Evolutionary conservation across 35 echinoderm and acorn worm genomes (phyloP), one percentile per base, ranked within the genome.

Genomic region (Patiria miniata): DNA sequence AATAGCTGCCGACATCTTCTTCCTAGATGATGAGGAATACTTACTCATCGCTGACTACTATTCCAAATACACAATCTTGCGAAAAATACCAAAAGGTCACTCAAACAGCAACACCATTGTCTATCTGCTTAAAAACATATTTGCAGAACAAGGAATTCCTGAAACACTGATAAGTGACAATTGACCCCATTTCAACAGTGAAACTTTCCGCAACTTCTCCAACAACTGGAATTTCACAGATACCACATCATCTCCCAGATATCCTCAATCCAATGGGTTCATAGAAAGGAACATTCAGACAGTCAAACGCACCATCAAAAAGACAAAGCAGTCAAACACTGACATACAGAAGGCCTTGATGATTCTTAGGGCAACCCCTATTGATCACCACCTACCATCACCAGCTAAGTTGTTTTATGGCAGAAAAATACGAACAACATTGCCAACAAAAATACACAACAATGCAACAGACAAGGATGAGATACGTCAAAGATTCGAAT

Each of bases 221-320:
- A 12, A 12, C 42, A 47, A 47, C 42, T 47, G 42, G 42, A 47
- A 47, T 47, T 47, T 47, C 42, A 47, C 4, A 47, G 12, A 42
- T 21, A 29, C 56, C 16, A 86, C 83, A 1, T 83, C 91, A 23
- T 68, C 77, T 19, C 86, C 85, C 29, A 38, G 65, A 19, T 93
- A 88, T 79, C 91, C 86, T 15, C 40, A 82, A 15, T 93, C 91
- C 0, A 93, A 93, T 76, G 91, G 81, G 19, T 93, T 84, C 65
- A 89, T 89, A 57, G 81, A 93, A 42, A 37, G 86, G 8, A 61
- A 80, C n/a, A 51, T 93, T 2, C 61, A 87, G 17, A 89, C 68
- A 51, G 77, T 90, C 0, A 94, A 94, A 29, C 90, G 59, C 34
- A 82, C 83, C 15, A 32, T 91, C 7, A 61, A 79, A 17, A 90